Evolutionary conservation across 1,140 invertebrate species (phyloP).

Genomic region (Vanessa atalanta): DNA sequence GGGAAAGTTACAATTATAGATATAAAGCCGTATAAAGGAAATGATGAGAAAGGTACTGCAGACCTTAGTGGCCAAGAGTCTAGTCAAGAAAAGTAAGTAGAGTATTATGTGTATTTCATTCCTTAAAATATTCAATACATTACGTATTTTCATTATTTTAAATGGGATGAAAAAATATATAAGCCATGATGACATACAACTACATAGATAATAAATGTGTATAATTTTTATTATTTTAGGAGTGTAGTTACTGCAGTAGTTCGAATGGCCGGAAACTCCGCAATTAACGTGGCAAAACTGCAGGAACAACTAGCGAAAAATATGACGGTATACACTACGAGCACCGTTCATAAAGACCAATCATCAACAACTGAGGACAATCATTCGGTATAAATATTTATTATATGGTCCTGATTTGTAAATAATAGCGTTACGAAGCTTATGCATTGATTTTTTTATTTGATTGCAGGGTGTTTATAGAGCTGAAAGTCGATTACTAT

Average conservation of each 20-base stretch:
- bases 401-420: neutral
- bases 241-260: constrained; percentile 89
- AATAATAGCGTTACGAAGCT: neutral
- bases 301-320: constrained; percentile 83
- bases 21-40: constrained; percentile 85
- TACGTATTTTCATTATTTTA: too few relatives aligned
- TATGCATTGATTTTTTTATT: constrained; percentile 3
- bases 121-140: too few relatives aligned
- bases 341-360: constrained; percentile 50
- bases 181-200: too few relatives aligned
- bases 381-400: constrained; percentile 56
- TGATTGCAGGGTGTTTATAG: constrained; percentile 83
- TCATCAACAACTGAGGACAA: constrained; percentile 53
- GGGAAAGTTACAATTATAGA: constrained; percentile 87
- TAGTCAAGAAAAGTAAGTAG: constrained; percentile 73
- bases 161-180: too few relatives aligned
- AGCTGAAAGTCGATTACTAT: constrained; percentile 86
- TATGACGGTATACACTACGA: constrained; percentile 68
- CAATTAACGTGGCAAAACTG: constrained; percentile 86
- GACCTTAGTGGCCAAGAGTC: constrained; percentile 72
- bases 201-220: too few relatives aligned
- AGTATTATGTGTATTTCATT: too few relatives aligned
- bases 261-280: constrained; percentile 84
- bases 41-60: constrained; percentile 72
- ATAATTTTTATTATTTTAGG: constrained; percentile 70